These are phyloP conservation scores for Sprattus sprattus DNA, from an alignment of 2,113 vertebrate genomes.

Conservation along the genomic window DNA sequence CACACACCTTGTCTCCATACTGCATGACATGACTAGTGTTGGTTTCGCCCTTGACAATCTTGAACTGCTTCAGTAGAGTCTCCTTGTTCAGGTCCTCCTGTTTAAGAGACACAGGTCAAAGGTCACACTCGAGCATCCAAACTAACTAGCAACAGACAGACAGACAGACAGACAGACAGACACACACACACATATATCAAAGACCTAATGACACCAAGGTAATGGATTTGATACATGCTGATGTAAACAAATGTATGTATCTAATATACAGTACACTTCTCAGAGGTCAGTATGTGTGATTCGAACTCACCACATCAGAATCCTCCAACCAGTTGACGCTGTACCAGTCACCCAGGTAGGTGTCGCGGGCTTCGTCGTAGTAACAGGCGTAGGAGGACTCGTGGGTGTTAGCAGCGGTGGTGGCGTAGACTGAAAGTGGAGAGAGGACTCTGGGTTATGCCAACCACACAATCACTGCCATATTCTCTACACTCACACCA, in stretches of 20 bases:
- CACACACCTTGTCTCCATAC: slow-evolving; percentile 88
- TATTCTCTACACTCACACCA: no score
- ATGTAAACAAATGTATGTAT: no score
- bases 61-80: slow-evolving; percentile 87
- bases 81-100: slow-evolving; percentile 90
- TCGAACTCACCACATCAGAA: slow-evolving; percentile 81
- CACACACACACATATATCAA: neutral
- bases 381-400: slow-evolving; percentile 97
- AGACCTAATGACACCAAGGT: neutral
- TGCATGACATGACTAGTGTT: slow-evolving; percentile 98
- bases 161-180: neutral
- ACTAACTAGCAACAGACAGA: slow-evolving; percentile 9
- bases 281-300: neutral
- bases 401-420: slow-evolving; percentile 83
- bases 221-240: no score
- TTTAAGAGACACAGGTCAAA: neutral
- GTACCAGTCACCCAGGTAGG: slow-evolving; percentile 96
- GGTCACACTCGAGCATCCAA: neutral
- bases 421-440: slow-evolving; percentile 83
- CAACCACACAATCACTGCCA: neutral
- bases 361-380: slow-evolving; percentile 84
- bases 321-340: slow-evolving; percentile 99
- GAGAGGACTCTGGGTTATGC: neutral
- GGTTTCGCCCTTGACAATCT: slow-evolving; percentile 85
- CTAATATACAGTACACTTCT: no score